phyloP scores from a whole-genome alignment of 2,797 vertebrate species.

The Clamator glandarius region DNA sequence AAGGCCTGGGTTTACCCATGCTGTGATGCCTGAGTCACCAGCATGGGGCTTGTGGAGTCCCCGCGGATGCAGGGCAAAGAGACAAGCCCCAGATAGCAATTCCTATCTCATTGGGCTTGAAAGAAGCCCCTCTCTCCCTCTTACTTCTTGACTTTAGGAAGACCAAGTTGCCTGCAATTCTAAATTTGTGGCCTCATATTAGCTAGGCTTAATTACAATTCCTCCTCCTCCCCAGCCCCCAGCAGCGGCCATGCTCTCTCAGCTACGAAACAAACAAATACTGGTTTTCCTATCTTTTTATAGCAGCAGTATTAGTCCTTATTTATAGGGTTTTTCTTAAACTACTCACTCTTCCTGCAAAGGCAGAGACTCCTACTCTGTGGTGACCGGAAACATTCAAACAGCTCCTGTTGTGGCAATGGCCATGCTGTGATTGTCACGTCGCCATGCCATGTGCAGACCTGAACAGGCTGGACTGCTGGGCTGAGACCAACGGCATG shows the following conservation, averaged over 20 bases:
- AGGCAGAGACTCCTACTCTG: not conserved
- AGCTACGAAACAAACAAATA: not conserved
- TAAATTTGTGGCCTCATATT: not conserved
- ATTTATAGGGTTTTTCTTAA: not conserved
- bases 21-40: accelerated
- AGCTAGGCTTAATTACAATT: not conserved
- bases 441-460: accelerated
- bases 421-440: accelerated
- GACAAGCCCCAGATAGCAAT: not conserved
- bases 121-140: not conserved
- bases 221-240: not conserved
- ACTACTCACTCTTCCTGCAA: not conserved
- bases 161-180: not conserved
- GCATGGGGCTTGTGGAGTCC: accelerated
- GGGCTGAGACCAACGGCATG: too few species aligned
- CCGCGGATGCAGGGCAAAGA: not conserved
- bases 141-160: not conserved
- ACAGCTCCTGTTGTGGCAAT: accelerated
- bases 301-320: not conserved
- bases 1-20: not conserved
- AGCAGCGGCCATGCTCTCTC: not conserved
- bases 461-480: too few species aligned
- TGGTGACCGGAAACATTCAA: not conserved
- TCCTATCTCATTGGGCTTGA: not conserved
- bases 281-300: not conserved